Percentiles rank a stretch among this genome's conserved stretches.
Evolutionary conservation across 1,140 invertebrate species (phyloP).

Genomic region (Rhagoletis zephyria): DNA sequence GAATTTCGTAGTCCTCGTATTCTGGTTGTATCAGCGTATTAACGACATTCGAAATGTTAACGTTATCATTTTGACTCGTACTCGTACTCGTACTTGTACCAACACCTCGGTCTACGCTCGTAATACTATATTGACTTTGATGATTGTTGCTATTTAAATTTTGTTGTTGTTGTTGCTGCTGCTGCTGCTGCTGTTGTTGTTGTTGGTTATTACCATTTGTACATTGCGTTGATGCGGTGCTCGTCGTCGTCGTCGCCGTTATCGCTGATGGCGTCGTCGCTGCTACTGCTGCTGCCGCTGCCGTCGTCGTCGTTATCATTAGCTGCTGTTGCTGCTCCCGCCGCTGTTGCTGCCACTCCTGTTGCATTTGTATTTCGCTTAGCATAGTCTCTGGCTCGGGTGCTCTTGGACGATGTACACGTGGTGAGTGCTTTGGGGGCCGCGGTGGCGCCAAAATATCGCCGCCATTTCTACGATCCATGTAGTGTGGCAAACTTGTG

Average conservation of each 20-base stretch:
- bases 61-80: slow-evolving; percentile 55
- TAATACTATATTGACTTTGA: slow-evolving; percentile 59
- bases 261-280: slow-evolving; percentile 30
- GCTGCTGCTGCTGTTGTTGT: background rate
- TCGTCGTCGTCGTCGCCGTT: slow-evolving; percentile 26
- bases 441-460: slow-evolving; percentile 79
- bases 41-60: slow-evolving; percentile 49
- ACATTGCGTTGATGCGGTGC: slow-evolving; percentile 54
- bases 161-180: slow-evolving; percentile 43
- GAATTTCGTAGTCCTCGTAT: slow-evolving; percentile 70
- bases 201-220: slow-evolving; percentile 53
- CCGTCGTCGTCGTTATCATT: background rate
- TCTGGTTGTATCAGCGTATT: slow-evolving; percentile 63
- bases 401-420: slow-evolving; percentile 77
- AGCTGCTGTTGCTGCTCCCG: slow-evolving; percentile 51
- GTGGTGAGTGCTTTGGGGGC: slow-evolving; percentile 78
- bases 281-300: slow-evolving; percentile 20
- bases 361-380: slow-evolving; percentile 63
- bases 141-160: slow-evolving; percentile 56
- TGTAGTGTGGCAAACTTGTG: slow-evolving; percentile 68
- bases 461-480: slow-evolving; percentile 78
- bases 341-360: slow-evolving; percentile 58
- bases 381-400: slow-evolving; percentile 73
- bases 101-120: slow-evolving; percentile 57
- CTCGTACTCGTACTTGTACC: slow-evolving; percentile 1